Evolutionary conservation across 1,140 invertebrate genomes (phyloP), one percentile per base, ranked within the genome.

Genomic region (Zelostemma sp.): DNA sequence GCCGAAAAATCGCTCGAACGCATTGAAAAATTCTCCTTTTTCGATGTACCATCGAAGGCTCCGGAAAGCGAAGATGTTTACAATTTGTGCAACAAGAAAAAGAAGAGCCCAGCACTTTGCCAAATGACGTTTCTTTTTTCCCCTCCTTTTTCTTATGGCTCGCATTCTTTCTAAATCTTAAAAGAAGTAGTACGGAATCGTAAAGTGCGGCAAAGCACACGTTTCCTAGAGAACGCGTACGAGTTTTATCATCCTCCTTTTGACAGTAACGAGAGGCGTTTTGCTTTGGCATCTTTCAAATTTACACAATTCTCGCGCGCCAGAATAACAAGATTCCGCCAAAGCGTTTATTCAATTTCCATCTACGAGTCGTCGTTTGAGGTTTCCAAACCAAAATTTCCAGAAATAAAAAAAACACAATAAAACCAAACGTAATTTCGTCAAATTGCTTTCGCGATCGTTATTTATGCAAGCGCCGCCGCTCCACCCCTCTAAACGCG

Each of bases 181-280:
- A n/a, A n/a, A 31, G 53, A 65, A 56, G 56, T 47, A 40, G 59
- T 61, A 57, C 53, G 43, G 61, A 71, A 66, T 62, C 68, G 68
- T 71, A 62, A 65, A 71, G 62, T 57, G 18, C 25, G 48, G 53
- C 43, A 41, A 35, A 66, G 58, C 68, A 66, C 68, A 66, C 68
- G 59, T 71, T 71, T 66, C 62, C 62, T 50, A 28, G 48, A 58
- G 59, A 66, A 65, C 59, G 62, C 59, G 62, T 59, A 35, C 58
- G 59, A 71, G 58, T 71, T 66, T 66, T 63, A 66, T 71, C 68
- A 71, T 66, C 45, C 50, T 66, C 45, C 50, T 71, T 62, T 58
- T 35, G 61, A 65, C 62, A 62, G 58, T 65, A 70, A 70, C 61
- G 51, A 69, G 68, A 62, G 58, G 41, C 57, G 62, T 60, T 70